phyloP scores from a whole-genome alignment of 2,797 vertebrate genomes.

The Botia kubotai region DNA sequence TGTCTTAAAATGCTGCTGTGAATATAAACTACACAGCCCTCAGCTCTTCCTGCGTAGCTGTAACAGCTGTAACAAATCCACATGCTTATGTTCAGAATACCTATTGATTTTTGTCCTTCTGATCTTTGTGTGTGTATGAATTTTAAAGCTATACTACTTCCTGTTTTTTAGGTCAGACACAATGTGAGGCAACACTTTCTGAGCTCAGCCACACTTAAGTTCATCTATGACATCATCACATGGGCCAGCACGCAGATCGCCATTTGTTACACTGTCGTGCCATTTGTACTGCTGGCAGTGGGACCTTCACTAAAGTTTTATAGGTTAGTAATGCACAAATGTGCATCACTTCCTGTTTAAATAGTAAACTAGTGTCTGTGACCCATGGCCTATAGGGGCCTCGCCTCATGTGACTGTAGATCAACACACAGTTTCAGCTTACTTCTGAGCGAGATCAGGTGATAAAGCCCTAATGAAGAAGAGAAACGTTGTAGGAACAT shows the following conservation, averaged over 20 bases:
- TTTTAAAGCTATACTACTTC: background rate
- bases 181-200: slow-evolving; percentile 91
- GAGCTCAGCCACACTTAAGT: slow-evolving; percentile 80
- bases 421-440: background rate
- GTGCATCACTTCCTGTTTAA: background rate
- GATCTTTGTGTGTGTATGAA: background rate
- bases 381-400: background rate
- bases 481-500: background rate
- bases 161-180: slow-evolving; percentile 85
- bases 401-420: background rate
- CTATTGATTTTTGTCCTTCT: background rate
- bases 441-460: background rate
- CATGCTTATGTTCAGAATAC: background rate
- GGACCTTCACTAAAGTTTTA: slow-evolving; percentile 92
- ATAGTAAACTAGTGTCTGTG: background rate
- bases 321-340: slow-evolving; percentile 78
- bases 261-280: slow-evolving; percentile 96
- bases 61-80: background rate
- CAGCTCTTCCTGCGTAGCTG: background rate
- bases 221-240: slow-evolving; percentile 89
- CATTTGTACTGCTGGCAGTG: slow-evolving; percentile 92
- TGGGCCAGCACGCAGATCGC: slow-evolving; percentile 92
- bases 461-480: slow-evolving; percentile 1
- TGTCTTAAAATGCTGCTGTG: slow-evolving; percentile 17
- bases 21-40: slow-evolving; percentile 11